Evolutionary conservation across 2,888 invertebrate species (phyloP).

Genomic region (Chloromyia formosa): DNA sequence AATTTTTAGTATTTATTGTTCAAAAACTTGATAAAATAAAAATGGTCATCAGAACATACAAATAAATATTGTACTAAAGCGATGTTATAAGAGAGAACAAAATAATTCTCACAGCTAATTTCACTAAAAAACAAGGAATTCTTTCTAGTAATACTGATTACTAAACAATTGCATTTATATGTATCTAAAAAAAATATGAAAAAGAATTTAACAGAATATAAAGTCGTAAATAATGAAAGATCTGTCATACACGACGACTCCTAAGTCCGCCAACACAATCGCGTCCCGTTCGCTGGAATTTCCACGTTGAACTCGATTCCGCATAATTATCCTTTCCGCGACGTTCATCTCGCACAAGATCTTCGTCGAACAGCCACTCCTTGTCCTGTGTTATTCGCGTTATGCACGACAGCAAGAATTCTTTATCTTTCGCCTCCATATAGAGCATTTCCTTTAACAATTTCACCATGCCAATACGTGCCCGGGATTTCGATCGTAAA

Average conservation of each 20-base stretch:
- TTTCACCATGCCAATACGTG: conserved; percentile 70
- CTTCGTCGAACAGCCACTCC: conserved; percentile 57
- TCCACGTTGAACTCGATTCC: conserved; percentile 66
- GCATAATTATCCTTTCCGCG: conserved; percentile 50
- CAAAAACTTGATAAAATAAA: background rate
- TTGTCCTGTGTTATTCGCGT: conserved; percentile 69
- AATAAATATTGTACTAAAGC: conserved; percentile 29
- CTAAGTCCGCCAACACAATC: conserved; percentile 29
- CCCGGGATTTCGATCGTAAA: conserved; percentile 69
- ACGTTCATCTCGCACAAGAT: conserved; percentile 38
- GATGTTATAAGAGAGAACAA: background rate
- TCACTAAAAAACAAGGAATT: background rate
- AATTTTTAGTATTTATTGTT: too few relatives aligned
- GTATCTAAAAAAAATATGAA: too few relatives aligned
- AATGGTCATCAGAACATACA: background rate
- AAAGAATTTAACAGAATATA: background rate
- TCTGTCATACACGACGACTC: conserved; percentile 42
- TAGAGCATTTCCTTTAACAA: conserved; percentile 72
- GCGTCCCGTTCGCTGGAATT: conserved; percentile 57
- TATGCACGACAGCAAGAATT: conserved; percentile 73
- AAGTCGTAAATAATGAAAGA: background rate
- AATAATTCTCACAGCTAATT: background rate
- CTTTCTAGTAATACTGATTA: conserved; percentile 26
- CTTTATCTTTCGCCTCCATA: conserved; percentile 75
- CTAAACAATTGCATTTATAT: background rate